Evolutionary conservation across 1,140 invertebrate species (phyloP).

Genomic region (Limonius californicus): DNA sequence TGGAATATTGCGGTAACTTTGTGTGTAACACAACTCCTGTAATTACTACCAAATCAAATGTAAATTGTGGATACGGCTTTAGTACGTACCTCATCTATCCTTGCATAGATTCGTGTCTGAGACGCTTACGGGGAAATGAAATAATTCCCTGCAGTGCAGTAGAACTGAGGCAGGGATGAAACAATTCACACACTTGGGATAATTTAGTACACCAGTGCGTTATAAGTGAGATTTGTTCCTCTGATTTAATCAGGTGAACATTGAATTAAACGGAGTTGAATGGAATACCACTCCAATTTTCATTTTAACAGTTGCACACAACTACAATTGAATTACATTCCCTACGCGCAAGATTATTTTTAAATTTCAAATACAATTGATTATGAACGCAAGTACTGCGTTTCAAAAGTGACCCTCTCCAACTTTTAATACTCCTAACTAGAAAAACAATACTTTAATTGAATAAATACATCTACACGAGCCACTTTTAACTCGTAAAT

Average conservation of each 20-base stretch:
- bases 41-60: conserved; percentile 12
- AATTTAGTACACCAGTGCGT: conserved; percentile 3
- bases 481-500: no score
- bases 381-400: no score
- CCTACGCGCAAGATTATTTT: no score
- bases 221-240: not conserved
- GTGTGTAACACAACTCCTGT: not conserved
- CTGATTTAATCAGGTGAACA: not conserved
- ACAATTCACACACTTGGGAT: conserved; percentile 12
- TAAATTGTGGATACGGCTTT: not conserved
- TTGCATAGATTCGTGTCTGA: not conserved
- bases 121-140: conserved; percentile 6
- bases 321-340: no score
- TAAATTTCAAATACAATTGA: no score
- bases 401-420: no score
- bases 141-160: conserved; percentile 12
- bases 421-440: no score
- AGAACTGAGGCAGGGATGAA: not conserved
- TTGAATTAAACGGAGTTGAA: not conserved
- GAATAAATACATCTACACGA: no score
- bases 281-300: not conserved
- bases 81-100: not conserved
- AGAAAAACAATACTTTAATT: no score
- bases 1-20: not conserved
- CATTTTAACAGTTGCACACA: no score